A percentile compares a stretch with the other conserved stretches of the same genome.
phyloP scores from a whole-genome alignment of 2,113 vertebrate species.

The western clawed frog (Xenopus tropicalis) region UCB_Xtro_10.0 CM004443.2:149130001-149130500 shows the following conservation, averaged over 20 bases:
- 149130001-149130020: slow-evolving; percentile 35
- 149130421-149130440: slow-evolving; percentile 47
- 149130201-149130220: slow-evolving; percentile 33
- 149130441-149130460: slow-evolving; percentile 46
- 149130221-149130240: slow-evolving; percentile 38
- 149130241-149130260: slow-evolving; percentile 31
- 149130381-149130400: slow-evolving; percentile 48
- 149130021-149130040: slow-evolving; percentile 45
- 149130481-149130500: too few species aligned
- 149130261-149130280: slow-evolving; percentile 22
- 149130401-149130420: slow-evolving; percentile 54
- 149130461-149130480: slow-evolving; percentile 41
- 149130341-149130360: slow-evolving; percentile 46
- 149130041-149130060: slow-evolving; percentile 49
- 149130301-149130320: slow-evolving; percentile 42
- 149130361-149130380: slow-evolving; percentile 31
- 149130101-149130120: slow-evolving; percentile 21
- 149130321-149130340: slow-evolving; percentile 49
- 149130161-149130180: slow-evolving; percentile 15
- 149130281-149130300: slow-evolving; percentile 34
- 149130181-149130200: slow-evolving; percentile 25
- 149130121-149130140: slow-evolving; percentile 27
- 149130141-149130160: slow-evolving; percentile 31
- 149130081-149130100: slow-evolving; percentile 39
- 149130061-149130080: slow-evolving; percentile 44